These are phyloP conservation scores for Lumbricus terrestris DNA, from an alignment of 2,888 invertebrate species.

Conservation along the genomic window DNA sequence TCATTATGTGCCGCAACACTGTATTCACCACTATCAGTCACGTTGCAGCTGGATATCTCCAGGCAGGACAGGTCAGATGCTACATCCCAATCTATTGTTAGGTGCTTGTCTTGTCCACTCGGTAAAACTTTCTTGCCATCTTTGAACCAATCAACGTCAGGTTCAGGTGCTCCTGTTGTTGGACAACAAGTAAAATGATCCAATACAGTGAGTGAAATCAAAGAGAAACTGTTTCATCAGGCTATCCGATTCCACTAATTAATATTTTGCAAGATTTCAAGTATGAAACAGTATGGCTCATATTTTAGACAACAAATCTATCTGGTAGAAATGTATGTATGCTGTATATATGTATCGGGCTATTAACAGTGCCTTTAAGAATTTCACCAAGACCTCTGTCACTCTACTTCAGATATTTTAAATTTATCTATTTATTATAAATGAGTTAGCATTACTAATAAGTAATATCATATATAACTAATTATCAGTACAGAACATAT, in stretches of 20 bases:
- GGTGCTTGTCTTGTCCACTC: slow-evolving; percentile 17
- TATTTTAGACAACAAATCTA: background rate
- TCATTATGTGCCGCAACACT: slow-evolving; percentile 30
- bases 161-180: slow-evolving; percentile 31
- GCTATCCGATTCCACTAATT: background rate
- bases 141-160: slow-evolving; percentile 40
- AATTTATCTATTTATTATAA: too few relatives aligned
- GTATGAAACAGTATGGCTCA: background rate
- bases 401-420: background rate
- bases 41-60: slow-evolving; percentile 40
- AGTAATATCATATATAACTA: background rate
- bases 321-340: background rate
- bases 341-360: background rate
- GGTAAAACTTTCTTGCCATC: slow-evolving; percentile 37
- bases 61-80: slow-evolving; percentile 40
- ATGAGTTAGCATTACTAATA: background rate
- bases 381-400: too few relatives aligned
- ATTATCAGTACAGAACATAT: background rate
- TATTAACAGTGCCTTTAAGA: background rate
- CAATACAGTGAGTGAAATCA: background rate
- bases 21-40: slow-evolving; percentile 46
- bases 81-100: slow-evolving; percentile 33
- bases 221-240: background rate
- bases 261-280: background rate
- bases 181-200: background rate